Conservation (phyloP, 2,113 vertebrate genomes). For the Thalassoma bifasciatum region DNA sequence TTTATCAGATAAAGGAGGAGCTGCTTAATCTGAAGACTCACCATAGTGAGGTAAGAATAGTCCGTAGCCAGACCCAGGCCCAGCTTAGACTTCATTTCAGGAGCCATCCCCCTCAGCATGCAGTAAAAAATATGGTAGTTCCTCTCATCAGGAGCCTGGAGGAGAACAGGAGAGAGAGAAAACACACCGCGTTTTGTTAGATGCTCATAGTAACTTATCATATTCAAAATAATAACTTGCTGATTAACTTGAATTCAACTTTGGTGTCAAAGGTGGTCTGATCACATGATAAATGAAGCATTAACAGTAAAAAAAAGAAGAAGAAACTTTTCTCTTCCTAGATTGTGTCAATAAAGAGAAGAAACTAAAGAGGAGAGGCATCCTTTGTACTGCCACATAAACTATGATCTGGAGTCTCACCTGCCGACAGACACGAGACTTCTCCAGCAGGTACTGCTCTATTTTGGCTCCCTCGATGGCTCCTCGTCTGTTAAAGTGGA, state of each 20-base stretch:
- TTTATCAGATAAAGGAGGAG: background rate
- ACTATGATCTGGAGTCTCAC: slow-evolving; percentile 35
- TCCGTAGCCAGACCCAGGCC: slow-evolving; percentile 91
- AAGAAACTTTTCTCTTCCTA: too few relatives aligned
- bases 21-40: slow-evolving; percentile 68
- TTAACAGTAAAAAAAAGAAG: too few relatives aligned
- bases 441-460: slow-evolving; percentile 83
- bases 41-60: slow-evolving; percentile 96
- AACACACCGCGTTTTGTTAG: too few relatives aligned
- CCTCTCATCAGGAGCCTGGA: slow-evolving; percentile 92
- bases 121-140: slow-evolving; percentile 99
- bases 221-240: too few relatives aligned
- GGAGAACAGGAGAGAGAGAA: background rate
- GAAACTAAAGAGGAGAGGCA: too few relatives aligned
- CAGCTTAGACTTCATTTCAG: slow-evolving; percentile 92
- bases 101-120: slow-evolving; percentile 93
- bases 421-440: slow-evolving; percentile 80
- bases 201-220: too few relatives aligned
- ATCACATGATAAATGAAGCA: too few relatives aligned
- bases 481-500: slow-evolving; percentile 80
- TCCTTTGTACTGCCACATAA: too few relatives aligned
- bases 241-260: too few relatives aligned
- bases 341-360: too few relatives aligned
- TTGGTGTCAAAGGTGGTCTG: too few relatives aligned
- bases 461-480: slow-evolving; percentile 81